These are phyloP conservation scores for Cydia splendana DNA, from an alignment of 1,140 invertebrate genomes.

Conservation along the genomic window DNA sequence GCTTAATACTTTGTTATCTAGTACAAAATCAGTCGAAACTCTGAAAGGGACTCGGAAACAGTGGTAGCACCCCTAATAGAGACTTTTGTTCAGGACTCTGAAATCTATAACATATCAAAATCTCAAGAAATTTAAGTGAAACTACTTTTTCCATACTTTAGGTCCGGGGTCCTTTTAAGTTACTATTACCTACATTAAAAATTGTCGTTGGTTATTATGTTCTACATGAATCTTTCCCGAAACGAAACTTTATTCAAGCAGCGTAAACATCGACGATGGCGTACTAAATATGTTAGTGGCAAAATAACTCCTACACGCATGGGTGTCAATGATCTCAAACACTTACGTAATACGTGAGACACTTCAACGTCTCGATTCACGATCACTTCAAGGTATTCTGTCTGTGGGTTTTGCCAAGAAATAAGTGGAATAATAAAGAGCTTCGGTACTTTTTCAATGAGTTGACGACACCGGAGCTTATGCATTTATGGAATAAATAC, in stretches of 20 bases:
- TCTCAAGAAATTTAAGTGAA: too few species aligned
- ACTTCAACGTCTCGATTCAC: slow-evolving; percentile 17
- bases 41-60: too few species aligned
- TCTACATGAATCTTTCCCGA: not conserved
- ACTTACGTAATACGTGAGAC: slow-evolving; percentile 22
- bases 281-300: slow-evolving; percentile 8
- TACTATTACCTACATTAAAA: not conserved
- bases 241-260: not conserved
- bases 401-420: not conserved
- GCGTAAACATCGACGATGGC: not conserved
- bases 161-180: too few species aligned
- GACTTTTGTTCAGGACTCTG: too few species aligned
- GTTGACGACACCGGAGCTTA: not conserved
- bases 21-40: too few species aligned
- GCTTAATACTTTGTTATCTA: too few species aligned
- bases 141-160: too few species aligned
- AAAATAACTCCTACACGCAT: slow-evolving; percentile 2
- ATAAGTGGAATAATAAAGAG: not conserved
- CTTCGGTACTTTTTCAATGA: too few species aligned
- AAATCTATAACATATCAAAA: too few species aligned
- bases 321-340: slow-evolving; percentile 30
- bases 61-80: too few species aligned
- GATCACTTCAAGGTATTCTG: slow-evolving; percentile 4
- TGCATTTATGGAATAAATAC: not conserved
- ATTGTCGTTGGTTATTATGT: not conserved